Base-by-base conservation (phyloP, 2,113 vertebrate species). In the Dipodomys merriami region DNA sequence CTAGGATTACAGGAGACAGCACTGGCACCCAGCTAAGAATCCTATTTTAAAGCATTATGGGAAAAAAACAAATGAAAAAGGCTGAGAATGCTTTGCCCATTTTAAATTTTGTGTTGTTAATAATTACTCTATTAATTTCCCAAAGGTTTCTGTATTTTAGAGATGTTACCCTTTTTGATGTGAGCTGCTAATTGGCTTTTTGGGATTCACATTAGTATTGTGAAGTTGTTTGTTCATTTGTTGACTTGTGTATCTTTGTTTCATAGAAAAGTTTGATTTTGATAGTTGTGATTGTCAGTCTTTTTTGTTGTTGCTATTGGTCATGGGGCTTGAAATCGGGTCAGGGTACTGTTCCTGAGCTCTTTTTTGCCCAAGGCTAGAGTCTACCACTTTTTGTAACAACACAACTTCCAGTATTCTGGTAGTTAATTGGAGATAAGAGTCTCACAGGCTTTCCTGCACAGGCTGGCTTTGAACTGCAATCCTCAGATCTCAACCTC, bases 41-140 rank as follows among this genome's bases (percentile, higher is more conserved):
- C 53, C 18, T 57, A 57, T 57, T 57, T 2, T 57, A 57, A 57
- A 57, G 53, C 53, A 57, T 57, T 57, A 57, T 16, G 53, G 53
- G 18, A 57, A 57, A 57, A 57, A 57, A 57, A 39, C 16, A 23
- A 68, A 30, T 6, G 25, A 39, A 30, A 18, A 60, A 23, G 27
- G 25, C 25, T n/a, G 33, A 11, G 27, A 49, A 57, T 13, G n/a
- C 13, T 65, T 68, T 33, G 44, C 8, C 53, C 39, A 39, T 39
- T 71, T 94, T 76, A 49, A 77, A 80, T 80, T 46, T 73, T 86
- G 35, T 7, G 22, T 30, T 80, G 62, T 87, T 90, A 18, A 18
- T 74, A 27, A 84, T 93, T 95, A 78, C 77, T 46, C 78, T 80
- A 22, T 33, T 91, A 19, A 86, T 80, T 80, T 83, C 53, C 74